Conservation (phyloP, 2,797 vertebrate species). For the Ctenosaura bakeri region DNA sequence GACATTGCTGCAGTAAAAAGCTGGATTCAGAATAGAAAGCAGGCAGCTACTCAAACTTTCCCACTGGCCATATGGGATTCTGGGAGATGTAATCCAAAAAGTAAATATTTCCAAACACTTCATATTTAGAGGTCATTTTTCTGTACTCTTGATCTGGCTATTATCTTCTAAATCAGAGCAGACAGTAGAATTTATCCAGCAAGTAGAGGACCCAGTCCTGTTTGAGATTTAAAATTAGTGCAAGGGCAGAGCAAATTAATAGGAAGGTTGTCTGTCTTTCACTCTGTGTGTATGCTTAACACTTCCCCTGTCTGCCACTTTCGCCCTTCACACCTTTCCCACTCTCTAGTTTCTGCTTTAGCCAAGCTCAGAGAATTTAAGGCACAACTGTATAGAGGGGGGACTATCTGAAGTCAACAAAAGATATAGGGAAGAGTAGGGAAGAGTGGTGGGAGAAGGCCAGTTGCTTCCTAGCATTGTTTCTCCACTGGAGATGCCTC, state of each 20-base stretch:
- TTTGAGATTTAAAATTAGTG: neutral
- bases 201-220: no score
- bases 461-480: neutral
- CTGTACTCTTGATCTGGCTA: neutral
- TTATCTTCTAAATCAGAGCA: no score
- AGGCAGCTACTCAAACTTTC: no score
- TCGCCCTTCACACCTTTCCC: no score
- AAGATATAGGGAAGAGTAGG: neutral
- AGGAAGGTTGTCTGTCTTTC: neutral
- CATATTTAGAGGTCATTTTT: slow-evolving; percentile 1
- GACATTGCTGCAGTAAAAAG: neutral
- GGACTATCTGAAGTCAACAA: neutral
- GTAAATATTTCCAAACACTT: no score
- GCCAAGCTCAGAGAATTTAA: neutral
- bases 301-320: neutral
- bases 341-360: no score
- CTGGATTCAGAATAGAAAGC: no score
- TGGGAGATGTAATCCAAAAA: no score
- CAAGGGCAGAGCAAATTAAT: neutral
- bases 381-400: neutral
- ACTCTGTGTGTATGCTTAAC: neutral
- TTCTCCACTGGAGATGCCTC: neutral
- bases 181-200: no score
- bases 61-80: no score
- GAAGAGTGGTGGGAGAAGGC: neutral